Percentiles rank a stretch among this genome's conserved stretches.
These are phyloP conservation scores for Lanius collurio DNA, from an alignment of 2,113 vertebrate species.

Conservation along the genomic window DNA sequence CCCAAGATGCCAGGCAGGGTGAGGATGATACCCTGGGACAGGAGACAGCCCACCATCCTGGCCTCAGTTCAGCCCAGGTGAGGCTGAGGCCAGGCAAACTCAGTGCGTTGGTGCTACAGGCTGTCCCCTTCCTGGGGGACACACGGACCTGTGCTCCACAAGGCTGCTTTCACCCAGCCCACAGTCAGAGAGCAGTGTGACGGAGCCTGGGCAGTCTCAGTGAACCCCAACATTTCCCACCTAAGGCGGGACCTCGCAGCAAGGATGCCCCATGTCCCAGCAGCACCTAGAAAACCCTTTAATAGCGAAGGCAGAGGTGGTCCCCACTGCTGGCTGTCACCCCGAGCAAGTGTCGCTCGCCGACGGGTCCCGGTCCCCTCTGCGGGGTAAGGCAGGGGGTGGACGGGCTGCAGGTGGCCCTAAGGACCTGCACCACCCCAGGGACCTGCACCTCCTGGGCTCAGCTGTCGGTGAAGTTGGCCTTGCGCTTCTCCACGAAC, in stretches of 20 bases:
- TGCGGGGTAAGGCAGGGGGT: fast-evolving
- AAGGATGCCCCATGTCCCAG: neutral
- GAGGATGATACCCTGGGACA: neutral
- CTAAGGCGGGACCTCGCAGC: neutral
- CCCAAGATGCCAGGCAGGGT: fast-evolving
- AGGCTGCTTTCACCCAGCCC: neutral
- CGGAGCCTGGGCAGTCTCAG: fast-evolving
- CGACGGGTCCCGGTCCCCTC: fast-evolving
- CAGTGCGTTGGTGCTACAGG: fast-evolving
- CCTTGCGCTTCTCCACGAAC: slow-evolving; percentile 94
- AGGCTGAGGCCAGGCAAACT: neutral
- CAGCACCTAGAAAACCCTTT: slow-evolving; percentile 30
- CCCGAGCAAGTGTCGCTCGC: fast-evolving
- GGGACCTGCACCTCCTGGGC: neutral
- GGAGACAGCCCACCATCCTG: fast-evolving
- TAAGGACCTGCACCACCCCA: neutral
- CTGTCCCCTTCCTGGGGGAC: fast-evolving
- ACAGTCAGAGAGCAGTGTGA: fast-evolving
- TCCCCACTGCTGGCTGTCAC: neutral
- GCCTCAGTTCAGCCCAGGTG: neutral
- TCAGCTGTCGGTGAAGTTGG: slow-evolving; percentile 88
- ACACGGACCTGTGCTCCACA: fast-evolving
- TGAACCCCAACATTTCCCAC: neutral
- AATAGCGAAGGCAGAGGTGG: neutral
- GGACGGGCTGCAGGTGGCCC: fast-evolving